phyloP scores from a whole-genome alignment of 2,797 vertebrate species.

The Sebastes hubbsi region DNA sequence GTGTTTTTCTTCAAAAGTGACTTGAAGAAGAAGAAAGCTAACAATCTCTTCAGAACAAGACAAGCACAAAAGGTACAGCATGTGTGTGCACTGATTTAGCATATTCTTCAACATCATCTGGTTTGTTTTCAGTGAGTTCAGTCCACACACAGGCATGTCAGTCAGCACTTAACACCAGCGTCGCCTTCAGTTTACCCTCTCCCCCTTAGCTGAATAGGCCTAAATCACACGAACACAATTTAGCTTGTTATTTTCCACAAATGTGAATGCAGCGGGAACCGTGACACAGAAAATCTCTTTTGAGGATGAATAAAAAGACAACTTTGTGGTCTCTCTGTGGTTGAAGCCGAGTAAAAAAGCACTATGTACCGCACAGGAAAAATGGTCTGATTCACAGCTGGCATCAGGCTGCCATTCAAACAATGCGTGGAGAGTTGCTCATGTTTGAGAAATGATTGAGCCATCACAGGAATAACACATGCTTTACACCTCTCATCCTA shows the following conservation, averaged over 20 bases:
- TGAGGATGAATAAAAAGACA: constrained; percentile 28
- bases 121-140: constrained; percentile 6
- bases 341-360: constrained; percentile 6
- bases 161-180: constrained; percentile 21
- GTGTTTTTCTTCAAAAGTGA: background rate
- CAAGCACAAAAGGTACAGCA: background rate
- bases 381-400: constrained; percentile 14
- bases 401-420: constrained; percentile 6
- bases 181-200: constrained; percentile 15
- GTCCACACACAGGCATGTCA: constrained; percentile 10
- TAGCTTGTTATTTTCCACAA: constrained; percentile 6
- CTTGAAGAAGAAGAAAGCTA: background rate
- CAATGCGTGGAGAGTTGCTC: background rate
- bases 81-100: background rate
- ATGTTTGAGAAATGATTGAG: constrained; percentile 34
- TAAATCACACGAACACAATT: constrained; percentile 40
- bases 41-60: background rate
- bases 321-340: constrained; percentile 6
- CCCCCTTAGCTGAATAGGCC: constrained; percentile 26
- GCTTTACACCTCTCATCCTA: constrained; percentile 27
- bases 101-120: background rate
- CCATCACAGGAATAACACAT: constrained; percentile 39
- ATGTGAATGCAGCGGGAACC: constrained; percentile 21
- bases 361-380: background rate
- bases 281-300: constrained; percentile 20